Percentiles rank a stretch among this genome's conserved stretches.
Conservation (phyloP, 2,888 invertebrate species). For the Nephrotoma flavescens region DNA sequence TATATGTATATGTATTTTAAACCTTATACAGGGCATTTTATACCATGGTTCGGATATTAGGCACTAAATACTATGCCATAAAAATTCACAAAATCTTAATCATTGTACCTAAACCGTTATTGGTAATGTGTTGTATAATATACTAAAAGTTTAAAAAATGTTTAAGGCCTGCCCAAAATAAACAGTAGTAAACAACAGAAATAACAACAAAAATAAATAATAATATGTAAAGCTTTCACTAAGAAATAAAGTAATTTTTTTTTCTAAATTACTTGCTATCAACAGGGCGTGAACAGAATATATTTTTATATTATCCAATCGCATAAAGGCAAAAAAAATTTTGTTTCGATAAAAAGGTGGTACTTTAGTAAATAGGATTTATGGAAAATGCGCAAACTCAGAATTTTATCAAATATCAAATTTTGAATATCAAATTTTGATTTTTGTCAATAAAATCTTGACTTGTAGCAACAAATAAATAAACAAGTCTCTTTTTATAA, state of each 20-base stretch:
- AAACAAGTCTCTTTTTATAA: background rate
- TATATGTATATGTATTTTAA: background rate
- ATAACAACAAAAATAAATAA: background rate
- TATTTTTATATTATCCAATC: background rate
- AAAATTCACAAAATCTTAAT: too few species aligned
- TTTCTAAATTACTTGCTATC: background rate
- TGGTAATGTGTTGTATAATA: background rate
- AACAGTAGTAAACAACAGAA: background rate
- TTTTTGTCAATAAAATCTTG: background rate
- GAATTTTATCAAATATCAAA: background rate
- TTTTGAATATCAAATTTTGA: background rate
- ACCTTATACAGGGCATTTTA: background rate
- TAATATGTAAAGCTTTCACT: background rate
- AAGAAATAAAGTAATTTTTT: background rate
- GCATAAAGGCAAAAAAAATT: background rate
- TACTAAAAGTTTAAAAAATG: background rate
- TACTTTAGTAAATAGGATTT: background rate
- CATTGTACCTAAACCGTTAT: too few species aligned
- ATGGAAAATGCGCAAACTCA: background rate
- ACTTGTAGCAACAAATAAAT: background rate
- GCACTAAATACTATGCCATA: background rate
- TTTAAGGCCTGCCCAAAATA: background rate
- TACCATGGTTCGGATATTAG: background rate
- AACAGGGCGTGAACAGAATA: background rate
- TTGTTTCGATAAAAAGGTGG: background rate